Conservation (phyloP, 2,113 vertebrate species). For the Tympanuchus pallidicinctus region DNA sequence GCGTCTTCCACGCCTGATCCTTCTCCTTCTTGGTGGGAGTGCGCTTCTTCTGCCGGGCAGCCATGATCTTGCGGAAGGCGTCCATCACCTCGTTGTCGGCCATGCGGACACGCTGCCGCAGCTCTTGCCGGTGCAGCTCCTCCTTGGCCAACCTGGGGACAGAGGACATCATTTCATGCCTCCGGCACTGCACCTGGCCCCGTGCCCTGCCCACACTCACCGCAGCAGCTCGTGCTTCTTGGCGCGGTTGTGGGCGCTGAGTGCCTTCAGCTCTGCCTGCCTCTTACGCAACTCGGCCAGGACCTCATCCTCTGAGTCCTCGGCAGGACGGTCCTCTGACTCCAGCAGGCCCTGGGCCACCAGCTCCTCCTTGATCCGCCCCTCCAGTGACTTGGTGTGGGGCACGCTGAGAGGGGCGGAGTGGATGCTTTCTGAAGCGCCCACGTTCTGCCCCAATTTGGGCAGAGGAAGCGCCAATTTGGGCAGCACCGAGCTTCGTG, state of each 20-base stretch:
- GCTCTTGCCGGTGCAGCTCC: constrained; percentile 94
- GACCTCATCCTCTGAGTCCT: constrained; percentile 95
- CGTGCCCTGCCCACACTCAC: constrained; percentile 54
- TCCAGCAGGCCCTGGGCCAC: constrained; percentile 95
- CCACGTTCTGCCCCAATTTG: neutral
- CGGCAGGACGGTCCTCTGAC: constrained; percentile 91
- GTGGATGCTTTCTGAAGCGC: neutral
- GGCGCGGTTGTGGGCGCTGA: constrained; percentile 91
- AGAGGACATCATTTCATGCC: rapidly evolving
- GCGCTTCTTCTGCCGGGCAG: constrained; percentile 96
- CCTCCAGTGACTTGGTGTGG: constrained; percentile 95
- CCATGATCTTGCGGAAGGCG: constrained; percentile 99
- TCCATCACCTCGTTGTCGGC: constrained; percentile 98
- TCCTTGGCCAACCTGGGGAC: constrained; percentile 89
- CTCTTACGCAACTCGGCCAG: constrained; percentile 94
- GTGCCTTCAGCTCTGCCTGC: constrained; percentile 94
- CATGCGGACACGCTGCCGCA: constrained; percentile 94
- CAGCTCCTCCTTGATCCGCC: constrained; percentile 96
- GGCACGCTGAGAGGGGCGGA: constrained; percentile 81
- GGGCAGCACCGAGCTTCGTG: rapidly evolving
- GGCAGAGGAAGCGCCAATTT: neutral
- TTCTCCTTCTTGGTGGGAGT: constrained; percentile 98
- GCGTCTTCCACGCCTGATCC: constrained; percentile 96
- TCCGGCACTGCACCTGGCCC: rapidly evolving
- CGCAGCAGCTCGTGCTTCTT: constrained; percentile 95